Evolutionary conservation across 1,140 invertebrate genomes (phyloP).

Genomic region (Orius insidiosus): DNA sequence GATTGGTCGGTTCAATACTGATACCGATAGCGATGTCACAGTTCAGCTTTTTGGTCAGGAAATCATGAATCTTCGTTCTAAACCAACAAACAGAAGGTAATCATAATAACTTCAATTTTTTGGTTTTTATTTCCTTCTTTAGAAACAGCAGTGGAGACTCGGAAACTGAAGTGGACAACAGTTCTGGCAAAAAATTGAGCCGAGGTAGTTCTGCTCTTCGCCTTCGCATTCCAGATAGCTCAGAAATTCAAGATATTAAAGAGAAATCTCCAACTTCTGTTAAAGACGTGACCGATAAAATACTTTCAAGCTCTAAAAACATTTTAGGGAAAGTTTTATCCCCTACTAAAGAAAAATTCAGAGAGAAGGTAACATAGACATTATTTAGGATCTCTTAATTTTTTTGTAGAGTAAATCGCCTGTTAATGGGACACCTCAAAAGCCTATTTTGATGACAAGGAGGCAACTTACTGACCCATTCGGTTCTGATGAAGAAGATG

Average conservation of each 20-base stretch:
- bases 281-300: constrained; percentile 55
- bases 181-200: constrained; percentile 1
- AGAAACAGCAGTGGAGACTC: constrained; percentile 5
- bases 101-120: background rate
- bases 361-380: constrained; percentile 13
- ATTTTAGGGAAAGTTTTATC: constrained; percentile 64
- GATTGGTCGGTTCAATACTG: constrained; percentile 60
- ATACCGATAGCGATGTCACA: constrained; percentile 54
- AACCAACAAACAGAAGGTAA: constrained; percentile 2
- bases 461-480: constrained; percentile 78
- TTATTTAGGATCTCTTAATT: constrained; percentile 2
- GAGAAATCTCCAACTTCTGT: constrained; percentile 34
- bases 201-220: constrained; percentile 6
- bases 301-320: constrained; percentile 54
- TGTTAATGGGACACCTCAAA: constrained; percentile 11
- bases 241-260: constrained; percentile 17
- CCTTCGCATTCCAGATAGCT: constrained; percentile 11
- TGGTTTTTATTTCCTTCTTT: constrained; percentile 1
- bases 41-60: constrained; percentile 52
- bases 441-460: constrained; percentile 56
- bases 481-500: constrained; percentile 78
- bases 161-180: constrained; percentile 2
- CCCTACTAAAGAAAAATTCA: constrained; percentile 47
- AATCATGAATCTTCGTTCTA: constrained; percentile 37
- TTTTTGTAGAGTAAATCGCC: constrained; percentile 19